Percentiles rank a stretch among this genome's conserved stretches.
Evolutionary conservation across 2,113 vertebrate species (phyloP).

Genomic region (Hypocryptadius cinnamomeus): DNA sequence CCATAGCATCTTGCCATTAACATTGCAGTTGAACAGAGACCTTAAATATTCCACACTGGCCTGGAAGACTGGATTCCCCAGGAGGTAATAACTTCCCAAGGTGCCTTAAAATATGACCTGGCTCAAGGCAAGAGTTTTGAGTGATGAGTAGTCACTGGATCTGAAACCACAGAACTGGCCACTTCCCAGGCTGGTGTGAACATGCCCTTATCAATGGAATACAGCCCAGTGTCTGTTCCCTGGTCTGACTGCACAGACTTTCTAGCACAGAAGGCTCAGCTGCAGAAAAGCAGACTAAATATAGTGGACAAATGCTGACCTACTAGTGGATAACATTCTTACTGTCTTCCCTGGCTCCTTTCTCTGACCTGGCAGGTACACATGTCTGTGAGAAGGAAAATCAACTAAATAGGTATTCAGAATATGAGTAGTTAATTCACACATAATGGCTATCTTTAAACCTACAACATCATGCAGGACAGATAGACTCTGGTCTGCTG

Average conservation of each 20-base stretch:
- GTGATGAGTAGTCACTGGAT: not conserved
- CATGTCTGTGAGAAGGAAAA: accelerated
- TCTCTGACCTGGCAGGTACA: not conserved
- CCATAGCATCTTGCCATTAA: not conserved
- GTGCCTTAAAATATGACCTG: not conserved
- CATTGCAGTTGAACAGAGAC: not conserved
- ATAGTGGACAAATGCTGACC: not conserved
- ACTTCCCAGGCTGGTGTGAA: not conserved
- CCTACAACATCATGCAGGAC: not conserved
- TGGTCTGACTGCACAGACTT: not conserved
- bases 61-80: not conserved
- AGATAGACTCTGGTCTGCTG: not conserved
- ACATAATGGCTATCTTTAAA: not conserved
- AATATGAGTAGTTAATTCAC: not conserved
- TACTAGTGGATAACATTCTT: not conserved
- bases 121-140: not conserved
- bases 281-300: not conserved
- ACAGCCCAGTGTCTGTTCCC: not conserved
- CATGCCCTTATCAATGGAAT: not conserved
- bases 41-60: not conserved
- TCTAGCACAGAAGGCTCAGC: not conserved
- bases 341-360: not conserved
- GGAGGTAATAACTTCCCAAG: not conserved
- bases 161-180: not conserved
- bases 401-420: not conserved